Evolutionary conservation across 2,888 invertebrate genomes (phyloP), one percentile per base, ranked within the genome.

Genomic region (Acrobasis consociella): DNA sequence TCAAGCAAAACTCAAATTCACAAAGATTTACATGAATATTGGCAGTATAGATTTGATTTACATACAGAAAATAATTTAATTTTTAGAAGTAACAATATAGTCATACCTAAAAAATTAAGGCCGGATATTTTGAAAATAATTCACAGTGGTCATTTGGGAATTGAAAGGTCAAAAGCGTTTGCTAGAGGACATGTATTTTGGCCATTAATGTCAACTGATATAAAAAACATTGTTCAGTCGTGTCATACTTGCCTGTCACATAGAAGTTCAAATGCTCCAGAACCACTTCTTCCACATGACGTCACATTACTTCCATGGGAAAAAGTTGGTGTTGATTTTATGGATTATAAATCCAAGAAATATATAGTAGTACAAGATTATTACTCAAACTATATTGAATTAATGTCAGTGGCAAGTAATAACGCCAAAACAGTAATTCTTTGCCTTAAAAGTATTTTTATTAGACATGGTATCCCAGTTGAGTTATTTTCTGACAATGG

Each of bases 361-460:
- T 66, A 64, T 71, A 70, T 66, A 22, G 22, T 22, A 22, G 22
- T 22, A 22, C 22, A 22, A 22, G 22, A 22, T 2, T 2, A 22
- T 3, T 72, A 67, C 53, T 72, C 72, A 51, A 70, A 72, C 56
- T 72, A 60, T 62, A 69, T 70, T 60, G 70, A 69, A 64, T 55
- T 72, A 55, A 63, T 60, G 63, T 9, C 42, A 13, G n/a, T 67
- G 13, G 52, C 49, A 62, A 65, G 52, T 58, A 62, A 60, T 42
- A 64, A 55, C 49, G 51, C 63, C 55, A 65, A 64, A 62, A 63
- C 58, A 60, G 60, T 66, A 17, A 64, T 64, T 60, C 15, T 39
- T 42, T 11, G n/a, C 49, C 49, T 66, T 22, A 66, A 67, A 63
- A 49, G 42, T 58, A 64, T 67, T 49, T 66, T 69, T 62, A 63